These are phyloP conservation scores for Melospiza georgiana DNA, from an alignment of 2,113 vertebrate genomes.

Conservation along the genomic window DNA sequence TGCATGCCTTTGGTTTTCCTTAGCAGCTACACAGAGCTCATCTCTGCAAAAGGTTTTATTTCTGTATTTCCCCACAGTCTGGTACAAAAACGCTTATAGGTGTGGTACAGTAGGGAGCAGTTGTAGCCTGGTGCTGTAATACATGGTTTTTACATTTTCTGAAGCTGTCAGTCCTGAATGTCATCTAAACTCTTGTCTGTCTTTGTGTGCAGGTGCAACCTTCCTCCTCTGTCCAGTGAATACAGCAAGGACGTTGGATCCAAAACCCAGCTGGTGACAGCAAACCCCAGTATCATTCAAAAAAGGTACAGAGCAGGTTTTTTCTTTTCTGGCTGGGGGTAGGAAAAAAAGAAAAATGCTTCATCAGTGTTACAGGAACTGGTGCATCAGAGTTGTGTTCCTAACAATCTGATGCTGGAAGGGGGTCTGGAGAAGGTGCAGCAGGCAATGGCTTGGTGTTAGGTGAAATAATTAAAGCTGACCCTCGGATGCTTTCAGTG, in stretches of 20 bases:
- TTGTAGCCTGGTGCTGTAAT: neutral
- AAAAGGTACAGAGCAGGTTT: conserved; percentile 81
- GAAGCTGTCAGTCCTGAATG: neutral
- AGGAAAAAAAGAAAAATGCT: neutral
- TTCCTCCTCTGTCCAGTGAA: conserved; percentile 89
- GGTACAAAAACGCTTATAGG: neutral
- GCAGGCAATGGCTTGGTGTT: neutral
- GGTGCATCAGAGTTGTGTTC: neutral
- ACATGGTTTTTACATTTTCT: neutral
- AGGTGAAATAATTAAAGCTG: neutral
- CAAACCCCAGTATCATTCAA: conserved; percentile 97
- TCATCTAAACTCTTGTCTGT: neutral
- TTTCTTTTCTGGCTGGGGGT: neutral
- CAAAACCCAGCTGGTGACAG: conserved; percentile 92
- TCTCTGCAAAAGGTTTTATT: neutral
- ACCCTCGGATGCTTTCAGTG: neutral
- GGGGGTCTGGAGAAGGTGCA: neutral
- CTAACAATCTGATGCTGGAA: neutral
- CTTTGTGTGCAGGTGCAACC: conserved; percentile 86
- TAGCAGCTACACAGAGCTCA: neutral
- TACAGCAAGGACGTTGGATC: conserved; percentile 90
- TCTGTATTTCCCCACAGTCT: neutral
- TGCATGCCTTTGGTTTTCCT: neutral
- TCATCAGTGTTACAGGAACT: neutral
- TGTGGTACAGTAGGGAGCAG: neutral